Base-by-base conservation (phyloP, 2,797 vertebrate genomes). In the Coranthus polyacanthus region DNA sequence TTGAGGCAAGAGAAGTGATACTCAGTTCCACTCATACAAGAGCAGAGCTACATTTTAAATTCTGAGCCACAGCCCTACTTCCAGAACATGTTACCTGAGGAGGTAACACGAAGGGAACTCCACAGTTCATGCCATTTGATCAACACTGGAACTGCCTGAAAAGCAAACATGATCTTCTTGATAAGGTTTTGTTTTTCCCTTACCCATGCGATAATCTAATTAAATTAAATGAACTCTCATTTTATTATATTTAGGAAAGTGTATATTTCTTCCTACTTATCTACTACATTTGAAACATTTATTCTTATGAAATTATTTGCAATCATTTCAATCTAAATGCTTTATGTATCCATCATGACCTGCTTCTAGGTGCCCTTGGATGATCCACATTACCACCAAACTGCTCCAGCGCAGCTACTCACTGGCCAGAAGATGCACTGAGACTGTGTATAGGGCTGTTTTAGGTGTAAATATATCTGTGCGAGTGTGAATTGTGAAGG, bases 31-130 rank as follows among this genome's bases (percentile, higher is more conserved):
- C 43, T 34, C 24, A 22, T 18, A 43, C 32, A n/a, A 51, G 55
- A 58, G 29, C 32, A 32, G 22, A 22, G 53, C 29, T 49, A 34
- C 13, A 32, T 32, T 22, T 52, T 68, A 47, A 38, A 45, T 53
- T 68, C 49, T 26, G 32, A 58, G n/a, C 24, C 18, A 69, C 58
- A 73, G 66, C 60, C 47, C 41, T n/a, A 26, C 26, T 39, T 55
- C 61, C 42, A 58, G 21, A 60, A 51, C 4, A 17, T 49, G 17
- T 8, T 39, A 34, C 15, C 17, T 53, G 43, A 12, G 36, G 7
- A 44, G 29, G 22, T 21, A 39, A 54, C 61, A 11, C 12, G 7
- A 5, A 39, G 21, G 34, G n/a, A 76, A 21, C 46, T 12, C 20
- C 12, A 20, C 51, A 43, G 44, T 11, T 45, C 49, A 36, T 44